phyloP scores from a whole-genome alignment of 2,888 invertebrate species.

The Bombyx huttoni region DNA sequence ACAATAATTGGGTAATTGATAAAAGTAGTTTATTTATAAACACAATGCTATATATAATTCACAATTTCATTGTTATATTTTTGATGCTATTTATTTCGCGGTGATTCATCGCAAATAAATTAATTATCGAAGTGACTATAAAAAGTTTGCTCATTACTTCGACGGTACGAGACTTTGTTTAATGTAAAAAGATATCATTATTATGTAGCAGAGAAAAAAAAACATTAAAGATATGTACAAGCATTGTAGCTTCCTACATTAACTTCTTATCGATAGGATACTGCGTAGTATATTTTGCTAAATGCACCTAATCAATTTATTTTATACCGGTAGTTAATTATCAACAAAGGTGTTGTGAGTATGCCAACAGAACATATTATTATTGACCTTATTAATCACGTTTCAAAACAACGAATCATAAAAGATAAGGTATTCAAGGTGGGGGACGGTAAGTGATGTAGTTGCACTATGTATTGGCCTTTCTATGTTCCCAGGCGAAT shows the following conservation, averaged over 20 bases:
- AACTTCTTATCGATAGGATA: constrained; percentile 51
- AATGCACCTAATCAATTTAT: background rate
- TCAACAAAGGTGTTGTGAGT: background rate
- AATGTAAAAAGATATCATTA: constrained; percentile 1
- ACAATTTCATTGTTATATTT: background rate
- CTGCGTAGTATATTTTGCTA: constrained; percentile 31
- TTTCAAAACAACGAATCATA: constrained; percentile 7
- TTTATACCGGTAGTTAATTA: constrained; percentile 1
- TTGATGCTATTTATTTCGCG: background rate
- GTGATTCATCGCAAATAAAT: background rate
- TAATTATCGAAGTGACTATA: background rate
- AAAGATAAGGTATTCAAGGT: constrained; percentile 15
- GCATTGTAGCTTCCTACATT: constrained; percentile 26
- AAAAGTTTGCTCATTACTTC: no score
- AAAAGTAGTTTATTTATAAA: background rate
- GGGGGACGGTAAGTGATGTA: constrained; percentile 21
- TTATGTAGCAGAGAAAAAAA: constrained; percentile 8
- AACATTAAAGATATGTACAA: constrained; percentile 7
- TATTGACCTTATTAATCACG: constrained; percentile 5
- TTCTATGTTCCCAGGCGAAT: constrained; percentile 25
- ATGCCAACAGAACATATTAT: background rate
- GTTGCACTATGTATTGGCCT: constrained; percentile 18
- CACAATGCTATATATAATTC: background rate
- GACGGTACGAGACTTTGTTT: no score
- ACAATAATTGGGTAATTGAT: background rate